A percentile compares a stretch with the other conserved stretches of the same genome.
These are phyloP conservation scores for Hapalemur alaotrensis DNA, from an alignment of 2,797 vertebrate genomes.

Conservation along the genomic window DNA sequence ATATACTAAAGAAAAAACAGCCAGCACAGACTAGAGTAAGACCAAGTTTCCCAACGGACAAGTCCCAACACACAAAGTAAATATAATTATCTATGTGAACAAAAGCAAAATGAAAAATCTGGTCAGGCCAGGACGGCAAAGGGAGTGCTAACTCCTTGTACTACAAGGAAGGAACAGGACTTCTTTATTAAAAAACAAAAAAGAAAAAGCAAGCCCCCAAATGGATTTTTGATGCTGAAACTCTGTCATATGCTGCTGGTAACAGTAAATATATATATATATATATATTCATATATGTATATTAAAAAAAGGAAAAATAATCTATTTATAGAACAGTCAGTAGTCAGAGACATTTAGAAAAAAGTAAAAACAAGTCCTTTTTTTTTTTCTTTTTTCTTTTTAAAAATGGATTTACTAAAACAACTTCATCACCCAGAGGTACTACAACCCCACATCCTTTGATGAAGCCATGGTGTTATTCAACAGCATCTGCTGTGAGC, in stretches of 20 bases:
- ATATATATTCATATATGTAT: conserved; percentile 84
- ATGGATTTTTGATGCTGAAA: conserved; percentile 86
- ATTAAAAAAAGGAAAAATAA: conserved; percentile 89
- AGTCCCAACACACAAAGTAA: conserved; percentile 81
- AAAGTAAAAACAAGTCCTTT: conserved; percentile 89
- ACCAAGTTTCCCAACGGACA: conserved; percentile 81
- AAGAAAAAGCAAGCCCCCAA: conserved; percentile 84
- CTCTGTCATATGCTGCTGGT: conserved; percentile 87
- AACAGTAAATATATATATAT: conserved; percentile 88
- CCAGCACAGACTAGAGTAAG: conserved; percentile 77
- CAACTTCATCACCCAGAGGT: conserved; percentile 83
- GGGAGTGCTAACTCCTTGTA: conserved; percentile 86
- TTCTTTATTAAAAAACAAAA: conserved; percentile 72
- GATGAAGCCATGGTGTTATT: conserved; percentile 77
- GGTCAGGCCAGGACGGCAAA: conserved; percentile 80
- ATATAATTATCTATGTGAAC: conserved; percentile 84
- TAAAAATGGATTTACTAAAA: conserved; percentile 90
- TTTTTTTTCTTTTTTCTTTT: conserved; percentile 79
- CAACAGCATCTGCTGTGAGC: conserved; percentile 69
- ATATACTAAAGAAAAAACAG: conserved; percentile 75
- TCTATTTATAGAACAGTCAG: conserved; percentile 91
- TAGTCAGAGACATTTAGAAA: conserved; percentile 91
- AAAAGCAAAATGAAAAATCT: conserved; percentile 80
- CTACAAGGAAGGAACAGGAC: conserved; percentile 86
- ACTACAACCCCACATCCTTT: conserved; percentile 79